Conservation (phyloP, 1,140 invertebrate species). For the Phenacoccus solenopsis region DNA sequence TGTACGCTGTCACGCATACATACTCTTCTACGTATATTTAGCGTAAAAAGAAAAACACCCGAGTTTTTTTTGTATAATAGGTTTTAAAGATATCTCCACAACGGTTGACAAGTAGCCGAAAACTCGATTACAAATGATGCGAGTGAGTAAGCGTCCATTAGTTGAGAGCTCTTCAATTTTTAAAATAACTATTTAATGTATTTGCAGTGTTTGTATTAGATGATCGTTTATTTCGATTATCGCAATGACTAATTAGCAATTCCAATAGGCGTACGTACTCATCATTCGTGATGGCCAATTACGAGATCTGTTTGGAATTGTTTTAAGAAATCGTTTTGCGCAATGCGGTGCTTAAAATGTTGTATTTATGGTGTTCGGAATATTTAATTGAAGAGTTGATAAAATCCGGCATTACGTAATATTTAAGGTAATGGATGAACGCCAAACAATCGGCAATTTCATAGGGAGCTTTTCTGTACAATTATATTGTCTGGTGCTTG, state of each 20-base stretch:
- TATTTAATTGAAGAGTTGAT: not conserved
- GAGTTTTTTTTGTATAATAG: too few species aligned
- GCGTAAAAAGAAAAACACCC: too few species aligned
- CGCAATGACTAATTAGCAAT: not conserved
- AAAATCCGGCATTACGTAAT: not conserved
- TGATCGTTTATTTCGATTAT: too few species aligned
- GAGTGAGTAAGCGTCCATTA: too few species aligned
- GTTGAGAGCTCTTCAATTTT: too few species aligned
- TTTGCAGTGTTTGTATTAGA: too few species aligned
- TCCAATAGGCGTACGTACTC: not conserved
- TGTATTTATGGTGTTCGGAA: not conserved
- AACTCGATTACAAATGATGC: too few species aligned
- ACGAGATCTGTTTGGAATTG: not conserved
- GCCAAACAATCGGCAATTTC: not conserved
- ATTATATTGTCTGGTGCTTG: not conserved
- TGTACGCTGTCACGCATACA: too few species aligned
- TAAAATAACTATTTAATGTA: too few species aligned
- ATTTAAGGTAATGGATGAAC: not conserved
- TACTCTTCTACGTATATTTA: too few species aligned
- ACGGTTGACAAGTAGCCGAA: too few species aligned
- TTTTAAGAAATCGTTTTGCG: not conserved
- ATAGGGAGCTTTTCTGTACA: not conserved
- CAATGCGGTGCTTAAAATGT: not conserved
- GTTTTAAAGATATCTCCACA: too few species aligned
- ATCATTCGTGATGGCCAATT: not conserved